A percentile compares a stretch with the other conserved stretches of the same genome.
Conservation (phyloP, 2,113 vertebrate genomes). For the Xiphophorus couchianus region DNA sequence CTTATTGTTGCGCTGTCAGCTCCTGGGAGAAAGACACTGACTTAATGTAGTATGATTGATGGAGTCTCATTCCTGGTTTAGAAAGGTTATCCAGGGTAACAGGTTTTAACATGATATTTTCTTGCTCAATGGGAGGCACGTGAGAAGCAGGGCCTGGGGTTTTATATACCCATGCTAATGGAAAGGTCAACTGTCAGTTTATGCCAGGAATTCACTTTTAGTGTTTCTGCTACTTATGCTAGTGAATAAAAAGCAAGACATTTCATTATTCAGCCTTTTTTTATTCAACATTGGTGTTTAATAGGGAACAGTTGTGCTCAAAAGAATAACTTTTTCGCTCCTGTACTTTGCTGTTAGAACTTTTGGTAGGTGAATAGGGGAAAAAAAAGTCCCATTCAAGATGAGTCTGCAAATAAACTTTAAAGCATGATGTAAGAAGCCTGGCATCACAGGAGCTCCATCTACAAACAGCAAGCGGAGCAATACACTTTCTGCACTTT, state of each 20-base stretch:
- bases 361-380: neutral
- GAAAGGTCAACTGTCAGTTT: slow-evolving; percentile 64
- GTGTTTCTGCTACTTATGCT: slow-evolving; percentile 14
- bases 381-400: neutral
- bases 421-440: neutral
- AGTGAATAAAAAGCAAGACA: slow-evolving; percentile 4
- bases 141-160: slow-evolving; percentile 38
- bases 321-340: neutral
- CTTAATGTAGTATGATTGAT: slow-evolving; percentile 69
- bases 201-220: slow-evolving; percentile 40
- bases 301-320: neutral
- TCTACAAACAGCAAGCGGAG: neutral
- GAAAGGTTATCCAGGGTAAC: slow-evolving; percentile 58
- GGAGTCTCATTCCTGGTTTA: slow-evolving; percentile 61
- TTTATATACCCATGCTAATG: slow-evolving; percentile 46
- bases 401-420: neutral
- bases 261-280: neutral
- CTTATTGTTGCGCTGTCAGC: slow-evolving; percentile 62
- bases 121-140: slow-evolving; percentile 50
- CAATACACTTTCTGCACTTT: neutral
- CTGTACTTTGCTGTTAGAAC: neutral
- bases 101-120: slow-evolving; percentile 55
- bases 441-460: neutral
- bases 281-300: neutral
- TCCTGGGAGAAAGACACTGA: slow-evolving; percentile 56